phyloP scores from a whole-genome alignment of 2,113 vertebrate species.

The Perca fluviatilis region DNA sequence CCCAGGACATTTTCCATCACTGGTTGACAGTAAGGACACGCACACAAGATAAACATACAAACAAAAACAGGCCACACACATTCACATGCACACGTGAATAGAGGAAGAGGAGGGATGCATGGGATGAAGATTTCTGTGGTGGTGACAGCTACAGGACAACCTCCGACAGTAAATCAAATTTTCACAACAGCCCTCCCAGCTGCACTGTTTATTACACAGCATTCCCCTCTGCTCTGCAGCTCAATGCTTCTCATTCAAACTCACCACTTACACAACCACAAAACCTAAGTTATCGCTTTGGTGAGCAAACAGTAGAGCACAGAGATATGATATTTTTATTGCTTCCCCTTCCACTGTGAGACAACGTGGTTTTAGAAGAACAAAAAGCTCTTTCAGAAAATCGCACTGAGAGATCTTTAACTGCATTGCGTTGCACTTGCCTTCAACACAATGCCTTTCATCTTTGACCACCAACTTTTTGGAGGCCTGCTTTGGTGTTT shows the following conservation, averaged over 20 bases:
- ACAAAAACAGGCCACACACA: constrained; percentile 61
- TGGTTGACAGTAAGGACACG: constrained; percentile 41
- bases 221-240: constrained; percentile 36
- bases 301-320: constrained; percentile 23
- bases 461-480: constrained; percentile 28
- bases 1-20: constrained; percentile 64
- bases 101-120: constrained; percentile 25
- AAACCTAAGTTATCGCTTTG: constrained; percentile 24
- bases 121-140: constrained; percentile 44
- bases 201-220: constrained; percentile 59
- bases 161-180: constrained; percentile 65
- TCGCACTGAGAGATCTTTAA: constrained; percentile 30
- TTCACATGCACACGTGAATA: neutral
- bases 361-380: constrained; percentile 23
- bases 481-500: constrained; percentile 41
- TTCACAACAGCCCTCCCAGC: constrained; percentile 40
- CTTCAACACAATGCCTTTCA: constrained; percentile 36
- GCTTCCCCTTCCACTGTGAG: constrained; percentile 31
- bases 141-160: constrained; percentile 59
- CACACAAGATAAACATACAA: constrained; percentile 53
- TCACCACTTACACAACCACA: constrained; percentile 25
- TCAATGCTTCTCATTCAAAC: constrained; percentile 31
- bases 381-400: constrained; percentile 41
- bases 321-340: constrained; percentile 42
- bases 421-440: neutral